Base-by-base conservation (phyloP, 2,888 invertebrate genomes). In the Vanessa cardui region DNA sequence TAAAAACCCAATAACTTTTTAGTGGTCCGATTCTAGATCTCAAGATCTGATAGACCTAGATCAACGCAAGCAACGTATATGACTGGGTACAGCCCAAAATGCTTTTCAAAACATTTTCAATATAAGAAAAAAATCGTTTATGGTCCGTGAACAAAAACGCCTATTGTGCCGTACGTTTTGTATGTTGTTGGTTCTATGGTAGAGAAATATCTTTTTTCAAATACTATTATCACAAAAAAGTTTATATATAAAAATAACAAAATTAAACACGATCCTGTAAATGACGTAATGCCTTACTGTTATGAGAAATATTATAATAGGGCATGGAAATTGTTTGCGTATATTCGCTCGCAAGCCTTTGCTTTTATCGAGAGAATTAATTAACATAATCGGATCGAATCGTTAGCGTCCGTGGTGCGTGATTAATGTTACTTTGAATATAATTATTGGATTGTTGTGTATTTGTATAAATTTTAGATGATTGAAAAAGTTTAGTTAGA, bases 311-410 rank as follows among this genome's bases (percentile, higher is more conserved):
- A 9, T 39, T 15, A 58, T 39, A n/a, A 58, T 45, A 18, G 21
- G 45, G 26, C 26, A 26, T 2, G 1, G n/a, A 45, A 20, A 39
- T 45, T 18, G 47, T 64, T 54, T 60, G 54, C 60, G 56, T 60
- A 59, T 60, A 64, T 60, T 52, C 46, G 47, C 58, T 59, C 59
- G 63, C 62, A 33, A 54, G 44, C 26, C 39, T 44, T 26, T 45
- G 64, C 64, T 70, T 71, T 74, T 69, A 70, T 70, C 70, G 66
- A 63, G 71, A 62, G 66, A 64, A 67, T 72, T 75, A 73, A 76
- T 74, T 74, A 74, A 68, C 75, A 76, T 73, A 73, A 73, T 72
- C 73, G 73, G 72, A 72, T 74, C 70, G 61, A 69, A 62, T 68
- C 66, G 64, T 44, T 65, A 49, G 62, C 59, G 31, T 21, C 49